phyloP scores from a whole-genome alignment of 2,797 vertebrate genomes.

The Delichon dasypus region DNA sequence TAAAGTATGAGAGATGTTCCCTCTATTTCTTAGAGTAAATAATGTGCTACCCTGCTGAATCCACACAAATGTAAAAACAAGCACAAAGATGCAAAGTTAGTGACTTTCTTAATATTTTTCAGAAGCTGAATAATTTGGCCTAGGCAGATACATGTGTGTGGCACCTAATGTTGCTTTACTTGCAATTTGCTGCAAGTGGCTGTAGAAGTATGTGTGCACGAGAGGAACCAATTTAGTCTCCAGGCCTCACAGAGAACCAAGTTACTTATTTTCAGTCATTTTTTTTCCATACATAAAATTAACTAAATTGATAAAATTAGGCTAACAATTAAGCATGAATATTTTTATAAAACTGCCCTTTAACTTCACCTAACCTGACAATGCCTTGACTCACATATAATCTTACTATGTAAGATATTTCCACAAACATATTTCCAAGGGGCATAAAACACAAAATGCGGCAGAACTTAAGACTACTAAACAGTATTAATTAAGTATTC shows the following conservation, averaged over 20 bases:
- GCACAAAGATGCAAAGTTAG: background rate
- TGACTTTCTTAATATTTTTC: background rate
- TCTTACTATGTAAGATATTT: background rate
- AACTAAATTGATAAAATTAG: background rate
- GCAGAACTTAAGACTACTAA: slow-evolving; percentile 3
- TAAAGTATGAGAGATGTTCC: slow-evolving; percentile 2
- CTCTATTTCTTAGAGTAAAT: slow-evolving; percentile 19
- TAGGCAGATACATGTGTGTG: background rate
- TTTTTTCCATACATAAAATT: background rate
- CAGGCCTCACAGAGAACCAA: background rate
- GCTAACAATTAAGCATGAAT: background rate
- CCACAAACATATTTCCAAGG: background rate
- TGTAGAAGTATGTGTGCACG: fast-evolving
- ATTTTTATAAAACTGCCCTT: background rate
- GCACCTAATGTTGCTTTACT: background rate
- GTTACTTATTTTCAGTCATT: background rate
- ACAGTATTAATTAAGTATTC: slow-evolving; percentile 31
- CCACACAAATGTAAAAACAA: slow-evolving; percentile 6
- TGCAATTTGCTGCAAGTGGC: background rate
- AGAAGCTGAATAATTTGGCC: background rate
- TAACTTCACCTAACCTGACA: background rate
- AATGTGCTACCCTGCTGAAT: background rate
- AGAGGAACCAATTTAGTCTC: background rate
- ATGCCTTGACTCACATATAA: background rate
- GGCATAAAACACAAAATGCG: background rate